Base-by-base conservation (phyloP, 2,113 vertebrate genomes). In the Sakesphorus luctuosus region DNA sequence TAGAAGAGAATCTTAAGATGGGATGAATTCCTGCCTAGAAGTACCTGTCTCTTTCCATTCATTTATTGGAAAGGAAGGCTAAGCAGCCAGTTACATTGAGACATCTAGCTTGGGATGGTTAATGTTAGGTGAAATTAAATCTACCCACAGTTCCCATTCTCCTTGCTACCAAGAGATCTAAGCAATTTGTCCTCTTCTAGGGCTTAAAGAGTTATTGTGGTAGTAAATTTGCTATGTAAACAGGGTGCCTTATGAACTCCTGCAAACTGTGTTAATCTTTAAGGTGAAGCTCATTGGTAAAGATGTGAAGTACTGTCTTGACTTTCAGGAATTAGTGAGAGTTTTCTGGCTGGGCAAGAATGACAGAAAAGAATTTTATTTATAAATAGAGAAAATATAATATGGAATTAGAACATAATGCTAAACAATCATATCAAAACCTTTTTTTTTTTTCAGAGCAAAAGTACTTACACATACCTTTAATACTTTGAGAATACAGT, bases 51-150 rank as follows among this genome's bases (percentile, higher is more conserved):
- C 53, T 80, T 83, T 86, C 15, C 44, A 89, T 95, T 44, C 16
- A 1, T 59, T 87, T 59, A 73, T 53, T 65, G 36, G 26, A 74
- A 31, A 87, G 66, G 59, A 46, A 87, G 67, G 13, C 53, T 56
- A 80, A 91, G 65, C 59, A 94, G 87, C 19, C 56, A 38, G 19
- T 86, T 89, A 84, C 84, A 93, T 82, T 66, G 87, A 94, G 90
- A 77, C 55, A 69, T 74, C 59, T 66, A 77, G 66, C 77, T 77
- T 67, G 40, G 36, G 55, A 63, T 33, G 56, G 71, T 58, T 90
- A 68, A 89, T 47, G 33, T 88, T 90, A 93, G 52, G 47, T 47
- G 66, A 90, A 96, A 93, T 67, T 87, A 94, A 87, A 94, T 90
- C 49, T 87, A 53, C 73, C 31, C 18, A 25, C 8, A 38, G 40